Percentiles rank a stretch among this genome's conserved stretches.
Evolutionary conservation across 1,140 invertebrate genomes (phyloP).

Genomic region (Druon quercuslanigerum): DNA sequence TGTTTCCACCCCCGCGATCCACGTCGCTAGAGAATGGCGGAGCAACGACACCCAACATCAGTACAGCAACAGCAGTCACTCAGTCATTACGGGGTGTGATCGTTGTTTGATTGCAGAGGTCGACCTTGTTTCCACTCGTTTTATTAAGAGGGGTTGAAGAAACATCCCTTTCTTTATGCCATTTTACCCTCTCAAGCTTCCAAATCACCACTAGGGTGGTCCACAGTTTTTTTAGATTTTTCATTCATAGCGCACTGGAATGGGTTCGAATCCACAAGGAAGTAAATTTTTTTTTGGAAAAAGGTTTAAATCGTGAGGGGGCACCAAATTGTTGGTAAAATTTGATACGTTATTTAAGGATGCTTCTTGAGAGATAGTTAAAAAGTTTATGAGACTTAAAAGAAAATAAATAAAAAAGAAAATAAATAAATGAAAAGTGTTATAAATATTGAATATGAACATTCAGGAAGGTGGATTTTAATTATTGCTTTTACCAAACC

Average conservation of each 20-base stretch:
- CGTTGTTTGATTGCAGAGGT: conserved; percentile 59
- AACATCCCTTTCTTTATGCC: background rate
- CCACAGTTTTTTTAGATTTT: background rate
- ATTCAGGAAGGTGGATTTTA: too few species aligned
- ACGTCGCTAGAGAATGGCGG: conserved; percentile 35
- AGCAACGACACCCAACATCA: conserved; percentile 49
- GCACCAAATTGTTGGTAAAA: too few species aligned
- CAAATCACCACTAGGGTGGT: background rate
- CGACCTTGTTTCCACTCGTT: conserved; percentile 28
- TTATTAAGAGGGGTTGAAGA: background rate
- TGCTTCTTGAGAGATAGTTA: too few species aligned
- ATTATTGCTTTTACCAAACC: too few species aligned
- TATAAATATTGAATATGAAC: too few species aligned
- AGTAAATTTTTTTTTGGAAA: too few species aligned
- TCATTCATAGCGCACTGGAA: background rate
- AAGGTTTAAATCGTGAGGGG: too few species aligned
- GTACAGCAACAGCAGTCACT: conserved; percentile 58
- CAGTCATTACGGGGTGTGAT: conserved; percentile 63
- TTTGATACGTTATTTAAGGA: too few species aligned
- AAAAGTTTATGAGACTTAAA: too few species aligned
- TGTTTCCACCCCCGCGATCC: conserved; percentile 54
- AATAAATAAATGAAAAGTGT: too few species aligned
- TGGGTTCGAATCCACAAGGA: too few species aligned
- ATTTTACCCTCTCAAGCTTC: background rate
- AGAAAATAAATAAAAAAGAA: too few species aligned